These are phyloP conservation scores for Aromia moschata DNA, from an alignment of 2,888 invertebrate species.

Conservation along the genomic window DNA sequence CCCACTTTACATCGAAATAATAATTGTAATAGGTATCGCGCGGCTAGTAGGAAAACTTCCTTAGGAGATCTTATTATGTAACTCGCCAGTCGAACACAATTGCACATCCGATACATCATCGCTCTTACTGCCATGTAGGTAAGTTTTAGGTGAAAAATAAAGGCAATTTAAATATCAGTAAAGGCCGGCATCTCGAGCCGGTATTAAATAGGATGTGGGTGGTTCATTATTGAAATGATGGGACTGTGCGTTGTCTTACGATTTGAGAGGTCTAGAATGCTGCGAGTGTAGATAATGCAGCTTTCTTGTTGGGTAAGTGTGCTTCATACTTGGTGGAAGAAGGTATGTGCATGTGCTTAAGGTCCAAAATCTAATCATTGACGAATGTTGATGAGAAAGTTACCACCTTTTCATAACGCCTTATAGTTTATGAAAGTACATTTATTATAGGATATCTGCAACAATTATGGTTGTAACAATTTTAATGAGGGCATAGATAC, in stretches of 20 bases:
- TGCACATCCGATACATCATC: constrained; percentile 13
- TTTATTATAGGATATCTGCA: no score
- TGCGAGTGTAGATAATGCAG: no score
- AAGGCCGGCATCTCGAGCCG: constrained; percentile 6
- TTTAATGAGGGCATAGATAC: no score
- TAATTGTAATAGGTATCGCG: constrained; percentile 6
- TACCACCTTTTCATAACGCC: no score
- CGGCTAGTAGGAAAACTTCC: constrained; percentile 3
- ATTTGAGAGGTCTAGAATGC: constrained; percentile 5
- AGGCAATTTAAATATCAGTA: constrained; percentile 22
- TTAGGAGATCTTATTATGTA: constrained; percentile 4
- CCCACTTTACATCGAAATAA: constrained; percentile 6
- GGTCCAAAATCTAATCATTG: no score
- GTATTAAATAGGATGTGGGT: constrained; percentile 10
- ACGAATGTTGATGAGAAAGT: no score
- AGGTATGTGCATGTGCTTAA: no score
- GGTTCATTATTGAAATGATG: constrained; percentile 21
- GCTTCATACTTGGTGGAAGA: no score
- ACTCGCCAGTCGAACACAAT: constrained; percentile 5
- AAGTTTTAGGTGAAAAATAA: constrained; percentile 26
- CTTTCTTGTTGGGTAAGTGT: no score
- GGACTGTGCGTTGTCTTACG: constrained; percentile 2
- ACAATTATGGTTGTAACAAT: no score
- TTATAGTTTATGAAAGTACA: no score
- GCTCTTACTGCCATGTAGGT: constrained; percentile 12